Conservation (phyloP, 2,888 invertebrate genomes). For the Andrena minutula region DNA sequence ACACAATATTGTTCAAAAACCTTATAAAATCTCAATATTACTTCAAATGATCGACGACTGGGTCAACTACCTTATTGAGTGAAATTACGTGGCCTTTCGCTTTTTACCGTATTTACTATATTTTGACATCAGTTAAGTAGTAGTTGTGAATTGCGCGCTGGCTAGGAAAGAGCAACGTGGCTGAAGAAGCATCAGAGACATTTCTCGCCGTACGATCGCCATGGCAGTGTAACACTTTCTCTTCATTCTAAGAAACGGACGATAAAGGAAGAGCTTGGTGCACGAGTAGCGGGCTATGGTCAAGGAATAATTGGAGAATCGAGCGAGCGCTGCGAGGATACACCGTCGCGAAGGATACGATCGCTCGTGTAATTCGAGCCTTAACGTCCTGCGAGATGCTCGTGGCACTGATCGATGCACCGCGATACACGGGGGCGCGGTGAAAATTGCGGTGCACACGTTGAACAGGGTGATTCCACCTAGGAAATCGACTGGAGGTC, state of each 20-base stretch:
- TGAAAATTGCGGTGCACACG: constrained; percentile 35
- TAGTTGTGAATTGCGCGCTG: background rate
- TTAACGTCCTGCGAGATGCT: constrained; percentile 49
- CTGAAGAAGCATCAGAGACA: background rate
- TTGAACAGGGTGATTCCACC: background rate
- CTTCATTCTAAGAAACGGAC: constrained; percentile 33
- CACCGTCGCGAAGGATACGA: constrained; percentile 44
- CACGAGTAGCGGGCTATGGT: constrained; percentile 28
- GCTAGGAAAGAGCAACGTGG: background rate
- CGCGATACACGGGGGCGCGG: constrained; percentile 42
- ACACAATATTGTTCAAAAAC: no score
- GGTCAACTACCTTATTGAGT: no score
- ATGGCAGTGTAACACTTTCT: constrained; percentile 38
- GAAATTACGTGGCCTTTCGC: no score
- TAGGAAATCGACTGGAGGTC: background rate
- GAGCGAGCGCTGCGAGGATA: constrained; percentile 39
- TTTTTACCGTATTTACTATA: no score
- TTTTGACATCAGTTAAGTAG: no score
- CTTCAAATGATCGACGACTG: no score
- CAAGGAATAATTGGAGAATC: constrained; percentile 56
- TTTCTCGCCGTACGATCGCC: constrained; percentile 24
- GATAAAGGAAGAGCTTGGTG: constrained; percentile 36
- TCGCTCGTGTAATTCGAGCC: constrained; percentile 59
- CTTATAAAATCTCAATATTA: no score
- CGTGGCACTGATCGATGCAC: constrained; percentile 61